A percentile compares a stretch with the other conserved stretches of the same genome.
Conservation (phyloP, 2,113 vertebrate genomes). For the Castor canadensis region DNA sequence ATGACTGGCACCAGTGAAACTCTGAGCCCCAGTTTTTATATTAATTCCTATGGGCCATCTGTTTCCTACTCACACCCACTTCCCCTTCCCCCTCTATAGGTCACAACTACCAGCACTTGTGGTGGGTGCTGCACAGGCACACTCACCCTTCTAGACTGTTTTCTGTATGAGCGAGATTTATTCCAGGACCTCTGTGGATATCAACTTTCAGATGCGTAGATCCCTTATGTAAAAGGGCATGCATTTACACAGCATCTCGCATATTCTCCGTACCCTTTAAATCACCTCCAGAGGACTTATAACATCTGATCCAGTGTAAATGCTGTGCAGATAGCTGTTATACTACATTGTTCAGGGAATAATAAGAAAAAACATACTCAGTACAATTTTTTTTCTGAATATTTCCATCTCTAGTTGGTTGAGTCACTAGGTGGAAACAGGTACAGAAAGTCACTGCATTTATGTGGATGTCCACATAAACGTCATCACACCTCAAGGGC, state of each 20-base stretch:
- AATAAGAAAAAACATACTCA: neutral
- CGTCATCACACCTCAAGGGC: neutral
- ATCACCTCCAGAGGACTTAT: neutral
- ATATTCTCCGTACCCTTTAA: neutral
- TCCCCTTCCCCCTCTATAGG: neutral
- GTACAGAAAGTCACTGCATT: neutral
- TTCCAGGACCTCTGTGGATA: neutral
- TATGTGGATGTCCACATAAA: accelerated
- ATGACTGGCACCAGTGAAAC: neutral
- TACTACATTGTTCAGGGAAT: neutral
- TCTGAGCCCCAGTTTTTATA: neutral
- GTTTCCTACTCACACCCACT: neutral
- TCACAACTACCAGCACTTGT: neutral
- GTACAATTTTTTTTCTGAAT: neutral
- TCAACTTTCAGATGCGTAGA: neutral
- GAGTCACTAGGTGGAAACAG: neutral
- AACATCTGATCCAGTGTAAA: neutral
- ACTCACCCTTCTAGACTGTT: neutral
- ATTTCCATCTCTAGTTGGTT: neutral
- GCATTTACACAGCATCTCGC: neutral
- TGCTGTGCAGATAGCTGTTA: neutral
- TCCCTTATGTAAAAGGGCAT: neutral
- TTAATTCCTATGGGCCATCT: neutral
- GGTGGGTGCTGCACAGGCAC: accelerated
- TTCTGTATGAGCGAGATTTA: neutral